Conservation (phyloP, 2,888 invertebrate species). For the Onchidella celtica region DNA sequence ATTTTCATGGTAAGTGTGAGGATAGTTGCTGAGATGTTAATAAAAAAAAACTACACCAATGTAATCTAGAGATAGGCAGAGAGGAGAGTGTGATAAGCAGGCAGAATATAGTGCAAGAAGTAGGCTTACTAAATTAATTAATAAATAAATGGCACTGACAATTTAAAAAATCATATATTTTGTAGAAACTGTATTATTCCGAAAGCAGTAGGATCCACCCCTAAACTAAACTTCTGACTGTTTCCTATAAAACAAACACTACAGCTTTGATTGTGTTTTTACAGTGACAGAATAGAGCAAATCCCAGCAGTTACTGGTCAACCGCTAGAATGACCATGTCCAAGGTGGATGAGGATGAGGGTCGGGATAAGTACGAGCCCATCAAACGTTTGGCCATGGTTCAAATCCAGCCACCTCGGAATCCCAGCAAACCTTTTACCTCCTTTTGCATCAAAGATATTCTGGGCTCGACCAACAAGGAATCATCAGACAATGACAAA, state of each 20-base stretch:
- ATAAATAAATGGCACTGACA: too few relatives aligned
- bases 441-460: conserved; percentile 75
- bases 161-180: too few relatives aligned
- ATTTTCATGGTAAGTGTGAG: too few relatives aligned
- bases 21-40: too few relatives aligned
- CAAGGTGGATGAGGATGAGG: conserved; percentile 25
- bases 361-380: conserved; percentile 67
- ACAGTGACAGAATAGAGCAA: neutral
- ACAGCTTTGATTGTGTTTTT: neutral
- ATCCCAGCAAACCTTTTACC: conserved; percentile 73
- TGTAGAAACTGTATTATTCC: too few relatives aligned
- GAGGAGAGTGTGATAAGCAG: too few relatives aligned
- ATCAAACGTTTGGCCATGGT: conserved; percentile 71
- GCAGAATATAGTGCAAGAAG: too few relatives aligned
- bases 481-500: neutral
- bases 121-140: too few relatives aligned
- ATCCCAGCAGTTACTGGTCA: too few relatives aligned
- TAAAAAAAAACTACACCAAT: too few relatives aligned
- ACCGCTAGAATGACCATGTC: conserved; percentile 46
- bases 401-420: conserved; percentile 67
- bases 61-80: too few relatives aligned
- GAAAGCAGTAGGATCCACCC: neutral
- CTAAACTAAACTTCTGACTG: neutral
- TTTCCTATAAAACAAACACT: neutral
- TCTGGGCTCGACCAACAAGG: conserved; percentile 53